These are phyloP conservation scores for Oegoconia quadripuncta DNA, from an alignment of 2,888 invertebrate genomes.

Conservation along the genomic window DNA sequence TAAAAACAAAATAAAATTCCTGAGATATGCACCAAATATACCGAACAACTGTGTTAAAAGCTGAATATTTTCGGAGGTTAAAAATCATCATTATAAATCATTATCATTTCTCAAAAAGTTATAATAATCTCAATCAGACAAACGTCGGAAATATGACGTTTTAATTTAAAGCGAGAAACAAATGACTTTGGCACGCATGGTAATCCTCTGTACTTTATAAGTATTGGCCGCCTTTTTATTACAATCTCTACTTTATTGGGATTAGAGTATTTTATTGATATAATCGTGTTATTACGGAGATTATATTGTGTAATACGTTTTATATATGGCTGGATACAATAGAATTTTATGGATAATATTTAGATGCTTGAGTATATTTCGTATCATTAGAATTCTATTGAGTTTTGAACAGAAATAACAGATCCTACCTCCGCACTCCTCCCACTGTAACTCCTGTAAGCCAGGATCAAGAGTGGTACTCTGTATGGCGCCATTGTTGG, in stretches of 20 bases:
- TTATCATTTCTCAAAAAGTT: no score
- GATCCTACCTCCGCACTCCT: no score
- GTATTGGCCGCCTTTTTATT: slow-evolving; percentile 20
- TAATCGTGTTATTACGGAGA: slow-evolving; percentile 27
- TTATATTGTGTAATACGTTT: no score
- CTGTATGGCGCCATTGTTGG: no score
- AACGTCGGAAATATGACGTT: background rate
- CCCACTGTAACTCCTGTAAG: no score
- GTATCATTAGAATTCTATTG: slow-evolving; percentile 4
- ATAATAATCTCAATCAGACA: no score
- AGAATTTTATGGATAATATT: slow-evolving; percentile 4
- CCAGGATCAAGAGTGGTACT: no score
- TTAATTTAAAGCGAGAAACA: background rate
- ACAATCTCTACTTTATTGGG: slow-evolving; percentile 30
- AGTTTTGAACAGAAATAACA: background rate
- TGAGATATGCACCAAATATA: no score
- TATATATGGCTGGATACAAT: slow-evolving; percentile 2
- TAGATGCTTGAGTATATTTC: slow-evolving; percentile 1
- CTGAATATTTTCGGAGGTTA: no score
- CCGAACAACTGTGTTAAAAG: no score
- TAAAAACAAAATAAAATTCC: no score
- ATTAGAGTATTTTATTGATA: slow-evolving; percentile 30
- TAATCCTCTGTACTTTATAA: slow-evolving; percentile 6
- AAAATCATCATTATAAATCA: no score
- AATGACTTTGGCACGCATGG: background rate